Evolutionary conservation across 1,140 invertebrate species (phyloP).

Genomic region (Tetramorium alpestre): DNA sequence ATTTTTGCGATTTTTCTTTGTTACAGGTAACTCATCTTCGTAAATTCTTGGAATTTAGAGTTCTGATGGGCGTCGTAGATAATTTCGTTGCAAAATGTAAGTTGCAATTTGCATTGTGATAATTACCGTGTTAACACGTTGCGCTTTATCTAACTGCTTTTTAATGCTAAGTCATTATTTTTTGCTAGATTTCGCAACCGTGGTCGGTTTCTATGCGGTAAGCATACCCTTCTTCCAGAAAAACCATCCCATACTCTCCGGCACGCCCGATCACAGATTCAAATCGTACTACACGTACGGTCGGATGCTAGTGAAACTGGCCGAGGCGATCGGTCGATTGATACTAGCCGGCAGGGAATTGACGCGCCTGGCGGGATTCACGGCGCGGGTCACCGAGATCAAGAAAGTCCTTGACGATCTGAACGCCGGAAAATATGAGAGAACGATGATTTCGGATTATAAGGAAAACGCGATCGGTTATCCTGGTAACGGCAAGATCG

Average conservation of each 20-base stretch:
- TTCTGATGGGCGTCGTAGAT: constrained; percentile 97
- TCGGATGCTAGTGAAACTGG: constrained; percentile 98
- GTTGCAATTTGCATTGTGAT: neutral
- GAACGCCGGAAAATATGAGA: constrained; percentile 93
- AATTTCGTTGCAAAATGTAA: constrained; percentile 98
- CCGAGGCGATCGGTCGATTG: constrained; percentile 97
- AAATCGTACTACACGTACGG: constrained; percentile 98
- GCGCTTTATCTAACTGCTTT: neutral
- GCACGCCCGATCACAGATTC: constrained; percentile 84
- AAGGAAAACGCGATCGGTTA: constrained; percentile 79
- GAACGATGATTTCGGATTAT: constrained; percentile 93
- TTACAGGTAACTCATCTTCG: constrained; percentile 91
- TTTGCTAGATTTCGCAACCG: constrained; percentile 94
- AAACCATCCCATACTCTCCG: constrained; percentile 88
- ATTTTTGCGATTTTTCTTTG: neutral
- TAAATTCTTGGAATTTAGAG: constrained; percentile 96
- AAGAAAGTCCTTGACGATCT: constrained; percentile 94
- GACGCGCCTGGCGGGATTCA: constrained; percentile 97
- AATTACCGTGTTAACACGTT: neutral
- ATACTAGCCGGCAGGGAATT: constrained; percentile 97
- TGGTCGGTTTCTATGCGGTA: constrained; percentile 98
- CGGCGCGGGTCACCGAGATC: constrained; percentile 96
- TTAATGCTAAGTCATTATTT: constrained; percentile 59
- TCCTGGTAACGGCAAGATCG: constrained; percentile 93
- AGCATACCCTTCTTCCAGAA: constrained; percentile 96